Conservation (phyloP, 2,888 invertebrate species). For the Neoaliturus tenellus region DNA sequence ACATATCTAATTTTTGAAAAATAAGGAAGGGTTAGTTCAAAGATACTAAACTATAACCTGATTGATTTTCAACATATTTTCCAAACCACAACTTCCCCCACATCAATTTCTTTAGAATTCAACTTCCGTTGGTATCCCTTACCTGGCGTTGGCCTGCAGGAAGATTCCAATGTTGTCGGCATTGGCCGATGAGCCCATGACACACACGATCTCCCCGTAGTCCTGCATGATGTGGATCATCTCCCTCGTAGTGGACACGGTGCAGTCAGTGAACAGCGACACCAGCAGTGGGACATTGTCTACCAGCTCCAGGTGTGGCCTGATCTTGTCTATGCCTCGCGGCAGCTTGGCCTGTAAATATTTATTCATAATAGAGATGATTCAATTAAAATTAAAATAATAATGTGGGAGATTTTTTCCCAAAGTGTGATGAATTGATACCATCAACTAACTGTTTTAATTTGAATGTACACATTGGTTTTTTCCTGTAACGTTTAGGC, state of each 20-base stretch:
- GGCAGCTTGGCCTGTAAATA: slow-evolving; percentile 90
- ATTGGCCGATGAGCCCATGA: slow-evolving; percentile 94
- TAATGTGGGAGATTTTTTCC: no score
- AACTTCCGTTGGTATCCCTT: slow-evolving; percentile 55
- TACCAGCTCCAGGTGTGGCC: slow-evolving; percentile 95
- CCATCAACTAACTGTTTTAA: no score
- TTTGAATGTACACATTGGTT: no score
- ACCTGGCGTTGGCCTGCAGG: slow-evolving; percentile 95
- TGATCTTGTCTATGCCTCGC: slow-evolving; percentile 96
- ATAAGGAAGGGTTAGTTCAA: no score
- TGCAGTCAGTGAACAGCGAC: slow-evolving; percentile 98
- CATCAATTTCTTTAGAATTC: neutral
- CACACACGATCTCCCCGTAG: slow-evolving; percentile 96
- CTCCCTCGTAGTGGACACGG: slow-evolving; percentile 90
- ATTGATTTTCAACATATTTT: no score
- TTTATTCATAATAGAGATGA: neutral
- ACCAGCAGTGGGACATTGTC: slow-evolving; percentile 99
- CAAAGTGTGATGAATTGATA: no score
- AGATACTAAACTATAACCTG: no score
- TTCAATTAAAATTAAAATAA: no score
- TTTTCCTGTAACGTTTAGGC: no score
- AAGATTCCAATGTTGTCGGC: slow-evolving; percentile 94
- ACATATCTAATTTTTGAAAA: no score
- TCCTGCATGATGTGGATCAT: slow-evolving; percentile 98
- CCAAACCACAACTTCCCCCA: neutral